These are phyloP conservation scores for Notechis scutatus DNA, from an alignment of 2,113 vertebrate genomes.

Conservation along the genomic window DNA sequence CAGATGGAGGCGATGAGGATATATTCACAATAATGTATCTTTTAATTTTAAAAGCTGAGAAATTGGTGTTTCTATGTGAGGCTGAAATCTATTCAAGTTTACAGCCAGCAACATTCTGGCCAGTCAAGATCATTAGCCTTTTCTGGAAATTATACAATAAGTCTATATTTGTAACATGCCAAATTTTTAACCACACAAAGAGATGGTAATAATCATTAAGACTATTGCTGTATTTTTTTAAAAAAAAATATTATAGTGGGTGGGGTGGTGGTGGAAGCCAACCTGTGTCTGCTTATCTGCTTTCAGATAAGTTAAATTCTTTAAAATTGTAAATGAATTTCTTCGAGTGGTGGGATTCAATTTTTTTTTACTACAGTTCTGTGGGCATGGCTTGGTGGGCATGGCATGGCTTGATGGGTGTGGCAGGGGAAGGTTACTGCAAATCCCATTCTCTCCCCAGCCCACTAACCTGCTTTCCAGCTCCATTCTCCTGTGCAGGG, in stretches of 20 bases:
- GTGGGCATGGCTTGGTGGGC: too few species aligned
- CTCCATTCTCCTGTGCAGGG: too few species aligned
- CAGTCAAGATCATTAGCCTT: background rate
- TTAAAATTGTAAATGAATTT: background rate
- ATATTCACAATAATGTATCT: background rate
- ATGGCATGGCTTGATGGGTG: too few species aligned
- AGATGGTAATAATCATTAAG: conserved; percentile 1
- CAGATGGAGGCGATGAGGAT: background rate
- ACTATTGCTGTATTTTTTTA: background rate
- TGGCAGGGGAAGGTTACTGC: too few species aligned
- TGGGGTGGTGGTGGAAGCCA: background rate
- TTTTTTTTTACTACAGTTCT: too few species aligned
- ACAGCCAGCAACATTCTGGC: background rate
- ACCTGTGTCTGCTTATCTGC: background rate
- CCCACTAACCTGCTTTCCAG: too few species aligned
- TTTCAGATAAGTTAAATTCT: background rate
- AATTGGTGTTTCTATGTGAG: background rate
- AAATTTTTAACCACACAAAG: background rate
- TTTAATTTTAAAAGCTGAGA: background rate
- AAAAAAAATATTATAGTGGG: background rate
- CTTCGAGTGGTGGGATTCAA: too few species aligned
- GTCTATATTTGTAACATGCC: background rate
- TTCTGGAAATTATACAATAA: conserved; percentile 2
- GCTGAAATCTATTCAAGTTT: background rate
- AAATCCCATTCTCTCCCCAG: too few species aligned